These are phyloP conservation scores for Hydrozoanthus gracilis DNA, from an alignment of 92 coral and sea anemone species.

Conservation along the genomic window DNA sequence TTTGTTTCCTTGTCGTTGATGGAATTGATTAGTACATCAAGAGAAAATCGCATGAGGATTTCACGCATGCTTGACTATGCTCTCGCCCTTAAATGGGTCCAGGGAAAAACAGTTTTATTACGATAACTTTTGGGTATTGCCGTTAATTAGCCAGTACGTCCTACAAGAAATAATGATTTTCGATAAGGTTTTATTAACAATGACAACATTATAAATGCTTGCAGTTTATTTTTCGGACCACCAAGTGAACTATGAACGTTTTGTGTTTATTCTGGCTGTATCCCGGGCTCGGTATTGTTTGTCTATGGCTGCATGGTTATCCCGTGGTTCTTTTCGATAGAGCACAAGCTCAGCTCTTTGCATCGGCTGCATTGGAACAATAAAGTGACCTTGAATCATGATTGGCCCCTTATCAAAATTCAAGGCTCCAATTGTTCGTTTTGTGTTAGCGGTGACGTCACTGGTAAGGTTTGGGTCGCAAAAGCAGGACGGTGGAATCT, in stretches of 20 bases:
- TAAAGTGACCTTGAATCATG: slow-evolving; percentile 23
- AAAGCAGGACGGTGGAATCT: slow-evolving; percentile 36
- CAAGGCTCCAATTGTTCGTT: slow-evolving; percentile 6
- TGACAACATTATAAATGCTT: background rate
- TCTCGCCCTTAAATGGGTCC: background rate
- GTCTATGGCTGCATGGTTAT: slow-evolving; percentile 14
- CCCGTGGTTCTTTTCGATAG: slow-evolving; percentile 26
- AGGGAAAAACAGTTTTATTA: background rate
- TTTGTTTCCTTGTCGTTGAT: background rate
- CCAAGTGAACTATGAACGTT: background rate
- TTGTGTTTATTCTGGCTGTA: background rate
- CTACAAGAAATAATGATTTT: background rate
- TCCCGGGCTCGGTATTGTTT: slow-evolving; percentile 17
- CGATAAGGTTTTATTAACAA: background rate
- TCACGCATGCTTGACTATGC: background rate
- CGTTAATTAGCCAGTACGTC: background rate
- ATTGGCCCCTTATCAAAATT: slow-evolving; percentile 23
- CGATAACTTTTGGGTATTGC: background rate
- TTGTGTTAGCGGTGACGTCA: slow-evolving; percentile 41
- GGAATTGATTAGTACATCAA: background rate
- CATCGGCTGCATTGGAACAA: slow-evolving; percentile 13
- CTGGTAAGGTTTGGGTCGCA: background rate
- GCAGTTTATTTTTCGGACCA: background rate
- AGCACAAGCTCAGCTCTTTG: background rate
- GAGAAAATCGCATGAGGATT: background rate